Conservation (phyloP, 1,140 invertebrate species). For the Drosophila triauraria region DNA sequence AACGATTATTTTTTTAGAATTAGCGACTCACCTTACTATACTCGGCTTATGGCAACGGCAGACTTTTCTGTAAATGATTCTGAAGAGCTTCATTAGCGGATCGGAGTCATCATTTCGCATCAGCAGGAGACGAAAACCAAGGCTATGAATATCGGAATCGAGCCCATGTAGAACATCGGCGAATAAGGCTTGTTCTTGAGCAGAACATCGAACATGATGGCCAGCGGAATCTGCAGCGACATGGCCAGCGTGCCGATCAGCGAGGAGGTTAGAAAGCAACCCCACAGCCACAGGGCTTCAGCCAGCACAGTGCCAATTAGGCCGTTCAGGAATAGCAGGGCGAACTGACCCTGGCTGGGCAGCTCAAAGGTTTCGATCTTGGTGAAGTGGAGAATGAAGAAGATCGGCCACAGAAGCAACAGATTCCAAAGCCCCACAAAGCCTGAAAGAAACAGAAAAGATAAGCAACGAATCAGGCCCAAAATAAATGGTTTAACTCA, state of each 20-base stretch:
- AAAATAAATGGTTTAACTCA: constrained; percentile 80
- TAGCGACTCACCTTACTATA: constrained; percentile 85
- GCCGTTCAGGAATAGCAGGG: constrained; percentile 92
- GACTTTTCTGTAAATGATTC: constrained; percentile 87
- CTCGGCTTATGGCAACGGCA: constrained; percentile 86
- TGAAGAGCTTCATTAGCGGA: constrained; percentile 89
- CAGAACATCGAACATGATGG: constrained; percentile 92
- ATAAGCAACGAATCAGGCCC: background rate
- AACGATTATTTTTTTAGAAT: too few species aligned
- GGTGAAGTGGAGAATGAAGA: constrained; percentile 93
- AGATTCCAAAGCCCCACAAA: constrained; percentile 95
- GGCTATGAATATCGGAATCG: constrained; percentile 91
- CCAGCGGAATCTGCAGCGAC: constrained; percentile 93
- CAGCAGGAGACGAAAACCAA: constrained; percentile 90
- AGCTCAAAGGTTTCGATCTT: constrained; percentile 92
- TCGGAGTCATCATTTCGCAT: constrained; percentile 95
- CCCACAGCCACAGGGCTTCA: constrained; percentile 95
- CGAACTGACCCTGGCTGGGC: constrained; percentile 92
- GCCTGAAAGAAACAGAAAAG: constrained; percentile 86
- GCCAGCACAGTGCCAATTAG: constrained; percentile 94
- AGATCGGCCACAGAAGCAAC: constrained; percentile 93
- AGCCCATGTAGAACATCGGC: constrained; percentile 92
- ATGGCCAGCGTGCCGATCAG: constrained; percentile 93
- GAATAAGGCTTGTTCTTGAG: constrained; percentile 91
- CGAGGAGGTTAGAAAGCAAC: constrained; percentile 95